phyloP scores from a whole-genome alignment of 2,888 invertebrate species.

The Mesochorus sp. region DNA sequence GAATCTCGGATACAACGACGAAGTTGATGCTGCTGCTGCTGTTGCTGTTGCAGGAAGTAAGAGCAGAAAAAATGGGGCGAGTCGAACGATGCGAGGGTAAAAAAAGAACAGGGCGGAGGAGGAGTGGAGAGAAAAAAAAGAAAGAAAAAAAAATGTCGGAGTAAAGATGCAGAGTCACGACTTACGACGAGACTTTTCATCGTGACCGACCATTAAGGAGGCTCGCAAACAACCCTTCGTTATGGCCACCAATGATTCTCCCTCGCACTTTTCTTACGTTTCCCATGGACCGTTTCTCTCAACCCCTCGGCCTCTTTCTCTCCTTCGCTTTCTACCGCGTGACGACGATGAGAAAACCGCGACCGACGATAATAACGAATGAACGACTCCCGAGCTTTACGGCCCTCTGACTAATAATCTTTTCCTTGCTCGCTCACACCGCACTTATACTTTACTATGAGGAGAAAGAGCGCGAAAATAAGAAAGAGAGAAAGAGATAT shows the following conservation, averaged over 20 bases:
- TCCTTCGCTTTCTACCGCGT: neutral
- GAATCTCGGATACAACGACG: constrained; percentile 70
- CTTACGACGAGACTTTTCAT: constrained; percentile 71
- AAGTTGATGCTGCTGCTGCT: constrained; percentile 29
- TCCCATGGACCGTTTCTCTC: constrained; percentile 15
- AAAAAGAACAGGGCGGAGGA: constrained; percentile 6
- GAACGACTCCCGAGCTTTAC: constrained; percentile 65
- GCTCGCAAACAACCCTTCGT: constrained; percentile 74
- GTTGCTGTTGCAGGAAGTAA: constrained; percentile 40
- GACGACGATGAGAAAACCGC: constrained; percentile 38
- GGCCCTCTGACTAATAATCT: constrained; percentile 65
- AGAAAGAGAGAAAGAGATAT: neutral
- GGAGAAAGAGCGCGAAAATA: neutral
- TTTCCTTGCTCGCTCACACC: constrained; percentile 1
- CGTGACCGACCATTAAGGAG: constrained; percentile 72
- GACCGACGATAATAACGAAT: constrained; percentile 69
- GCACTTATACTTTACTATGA: neutral
- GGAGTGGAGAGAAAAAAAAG: constrained; percentile 14
- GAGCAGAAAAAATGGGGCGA: constrained; percentile 12
- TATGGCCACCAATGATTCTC: constrained; percentile 66
- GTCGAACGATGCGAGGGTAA: constrained; percentile 8
- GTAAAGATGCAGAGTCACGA: constrained; percentile 73
- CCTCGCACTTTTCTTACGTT: constrained; percentile 24
- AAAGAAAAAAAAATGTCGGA: constrained; percentile 37
- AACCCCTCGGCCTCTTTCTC: constrained; percentile 16